Evolutionary conservation across 2,797 vertebrate species (phyloP).

Genomic region (Antennarius maculatus): DNA sequence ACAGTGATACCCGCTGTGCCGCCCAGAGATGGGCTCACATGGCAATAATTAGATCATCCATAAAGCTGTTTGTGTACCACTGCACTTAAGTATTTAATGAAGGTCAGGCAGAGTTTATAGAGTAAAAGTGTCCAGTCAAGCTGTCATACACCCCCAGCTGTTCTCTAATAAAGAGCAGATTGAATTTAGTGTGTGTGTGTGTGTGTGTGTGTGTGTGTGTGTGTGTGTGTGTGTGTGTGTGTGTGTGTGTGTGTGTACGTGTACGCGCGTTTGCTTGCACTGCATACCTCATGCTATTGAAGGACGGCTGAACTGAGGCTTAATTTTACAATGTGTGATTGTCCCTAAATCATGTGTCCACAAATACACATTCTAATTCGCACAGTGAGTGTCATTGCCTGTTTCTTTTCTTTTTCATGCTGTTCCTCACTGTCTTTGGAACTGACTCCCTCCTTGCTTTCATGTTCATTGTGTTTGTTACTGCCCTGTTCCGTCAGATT

Average conservation of each 20-base stretch:
- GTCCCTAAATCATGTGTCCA: slow-evolving; percentile 51
- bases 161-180: slow-evolving; percentile 79
- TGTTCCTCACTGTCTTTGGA: slow-evolving; percentile 28
- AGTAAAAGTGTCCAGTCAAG: slow-evolving; percentile 73
- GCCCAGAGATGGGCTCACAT: slow-evolving; percentile 55
- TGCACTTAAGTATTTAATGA: slow-evolving; percentile 73
- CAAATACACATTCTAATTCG: slow-evolving; percentile 12
- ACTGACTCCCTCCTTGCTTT: slow-evolving; percentile 6
- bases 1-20: neutral
- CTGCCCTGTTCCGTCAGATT: neutral
- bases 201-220: slow-evolving; percentile 17
- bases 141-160: slow-evolving; percentile 76
- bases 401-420: slow-evolving; percentile 7
- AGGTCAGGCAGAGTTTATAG: slow-evolving; percentile 76
- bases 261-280: slow-evolving; percentile 35
- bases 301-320: slow-evolving; percentile 72
- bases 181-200: slow-evolving; percentile 58
- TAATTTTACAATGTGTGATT: slow-evolving; percentile 71
- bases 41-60: slow-evolving; percentile 73
- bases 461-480: slow-evolving; percentile 10
- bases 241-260: slow-evolving; percentile 9
- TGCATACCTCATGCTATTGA: slow-evolving; percentile 68
- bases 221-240: slow-evolving; percentile 22
- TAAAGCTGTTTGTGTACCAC: slow-evolving; percentile 66
- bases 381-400: slow-evolving; percentile 27